These are phyloP conservation scores for Cephus rjabovi DNA, from an alignment of 2,888 invertebrate species.

Conservation along the genomic window DNA sequence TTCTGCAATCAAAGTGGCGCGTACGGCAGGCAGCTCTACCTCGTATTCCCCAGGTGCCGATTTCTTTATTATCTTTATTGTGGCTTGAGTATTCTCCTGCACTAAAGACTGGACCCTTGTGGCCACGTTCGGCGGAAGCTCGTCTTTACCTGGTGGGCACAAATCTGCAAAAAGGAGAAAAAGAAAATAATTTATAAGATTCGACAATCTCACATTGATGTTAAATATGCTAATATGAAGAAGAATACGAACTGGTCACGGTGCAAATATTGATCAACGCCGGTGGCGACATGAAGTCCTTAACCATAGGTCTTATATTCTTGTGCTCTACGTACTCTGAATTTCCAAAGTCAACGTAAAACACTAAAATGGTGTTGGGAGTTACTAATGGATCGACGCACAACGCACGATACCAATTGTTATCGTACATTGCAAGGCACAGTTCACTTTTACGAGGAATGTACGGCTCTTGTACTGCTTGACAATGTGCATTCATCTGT, in stretches of 20 bases:
- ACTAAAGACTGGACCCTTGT: conserved; percentile 25
- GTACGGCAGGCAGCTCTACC: conserved; percentile 48
- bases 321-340: conserved; percentile 43
- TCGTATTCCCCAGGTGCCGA: conserved; percentile 23
- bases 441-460: conserved; percentile 57
- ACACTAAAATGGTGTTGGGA: conserved; percentile 36
- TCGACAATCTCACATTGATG: background rate
- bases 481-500: conserved; percentile 51
- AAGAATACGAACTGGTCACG: conserved; percentile 42
- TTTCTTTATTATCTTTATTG: conserved; percentile 35
- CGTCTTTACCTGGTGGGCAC: conserved; percentile 21
- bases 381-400: conserved; percentile 39
- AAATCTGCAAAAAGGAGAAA: conserved; percentile 29
- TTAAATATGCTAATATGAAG: background rate
- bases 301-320: conserved; percentile 54
- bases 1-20: conserved; percentile 30
- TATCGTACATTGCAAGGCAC: conserved; percentile 53
- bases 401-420: conserved; percentile 54
- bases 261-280: conserved; percentile 44
- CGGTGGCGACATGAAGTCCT: conserved; percentile 51
- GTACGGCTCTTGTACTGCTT: conserved; percentile 40
- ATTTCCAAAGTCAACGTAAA: conserved; percentile 61
- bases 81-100: conserved; percentile 7
- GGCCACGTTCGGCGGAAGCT: conserved; percentile 25
- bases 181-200: background rate